These are phyloP conservation scores for Linurgus olivaceus DNA, from an alignment of 2,797 vertebrate species.

Conservation along the genomic window DNA sequence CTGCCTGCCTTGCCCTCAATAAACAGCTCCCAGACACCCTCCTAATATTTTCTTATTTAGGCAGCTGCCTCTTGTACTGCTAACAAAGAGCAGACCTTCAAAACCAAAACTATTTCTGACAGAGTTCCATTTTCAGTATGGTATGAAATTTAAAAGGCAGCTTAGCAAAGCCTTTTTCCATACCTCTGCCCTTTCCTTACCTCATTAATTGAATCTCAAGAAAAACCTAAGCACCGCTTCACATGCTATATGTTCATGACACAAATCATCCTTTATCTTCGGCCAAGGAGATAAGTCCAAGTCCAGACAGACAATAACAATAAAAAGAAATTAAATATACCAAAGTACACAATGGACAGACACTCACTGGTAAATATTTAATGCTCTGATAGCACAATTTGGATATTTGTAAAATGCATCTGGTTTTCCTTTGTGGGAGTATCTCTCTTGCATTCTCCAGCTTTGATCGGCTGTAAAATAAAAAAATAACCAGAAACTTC, in stretches of 20 bases:
- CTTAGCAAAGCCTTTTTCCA: background rate
- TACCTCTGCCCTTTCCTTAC: background rate
- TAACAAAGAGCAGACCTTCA: background rate
- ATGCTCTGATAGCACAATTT: conserved; percentile 6
- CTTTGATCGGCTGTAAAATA: background rate
- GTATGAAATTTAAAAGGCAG: background rate
- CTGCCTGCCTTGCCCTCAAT: background rate
- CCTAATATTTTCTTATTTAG: background rate
- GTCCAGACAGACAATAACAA: conserved; percentile 47
- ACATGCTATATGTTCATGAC: background rate
- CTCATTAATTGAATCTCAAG: background rate
- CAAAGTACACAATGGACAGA: conserved; percentile 28
- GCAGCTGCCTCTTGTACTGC: conserved; percentile 32
- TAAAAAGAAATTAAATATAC: conserved; percentile 54
- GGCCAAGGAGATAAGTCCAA: conserved; percentile 29
- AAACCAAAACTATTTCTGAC: conserved; percentile 28
- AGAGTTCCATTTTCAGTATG: background rate
- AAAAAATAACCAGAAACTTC: background rate
- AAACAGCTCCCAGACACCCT: conserved; percentile 22
- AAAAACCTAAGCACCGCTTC: background rate
- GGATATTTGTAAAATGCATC: conserved; percentile 31
- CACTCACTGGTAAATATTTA: conserved; percentile 56
- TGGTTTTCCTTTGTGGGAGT: background rate
- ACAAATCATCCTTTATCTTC: conserved; percentile 42
- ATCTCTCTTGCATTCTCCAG: background rate